Evolutionary conservation across 2,888 invertebrate species (phyloP), one percentile per base, ranked within the genome.

Genomic region (Temnothorax unifasciatus): DNA sequence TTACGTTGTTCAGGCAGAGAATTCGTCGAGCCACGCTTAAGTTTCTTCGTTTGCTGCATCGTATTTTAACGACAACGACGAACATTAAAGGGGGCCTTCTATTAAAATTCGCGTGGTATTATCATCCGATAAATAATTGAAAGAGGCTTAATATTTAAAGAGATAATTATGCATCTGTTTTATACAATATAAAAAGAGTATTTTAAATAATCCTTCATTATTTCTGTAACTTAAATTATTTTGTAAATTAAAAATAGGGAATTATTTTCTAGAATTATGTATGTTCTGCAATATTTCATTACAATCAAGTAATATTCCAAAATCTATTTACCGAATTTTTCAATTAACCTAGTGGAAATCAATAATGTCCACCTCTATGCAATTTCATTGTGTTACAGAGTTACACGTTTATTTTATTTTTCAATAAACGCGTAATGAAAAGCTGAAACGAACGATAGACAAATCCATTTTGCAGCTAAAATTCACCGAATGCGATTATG

Each of bases 261-360:
- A 25, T 76, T 63, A 34, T 47, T 61, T 47, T 75, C 21, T 29
- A 57, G 13, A 21, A 18, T 5, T 21, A 15, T 5, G 4, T 1
- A 21, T 44, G 21, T 57, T 38, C 11, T 15, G 21, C 21, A 15
- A 57, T 34, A 68, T 71, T 79, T 34, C 44, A 44, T 69, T 69
- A 69, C 34, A 79, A 71, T 71, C 73, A 47, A 57, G 34, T 69
- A 79, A 59, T 50, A 25, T 79, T 34, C 47, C 57, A 18, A 59
- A 59, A 25, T 79, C 75, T 61, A 81, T 81, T 79, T 81, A 74
- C 18, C 13, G 13, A 71, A 59, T 74, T 73, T 81, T 73, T 81
- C 29, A 74, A 81, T 81, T 81, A 61, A 81, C 25, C 47, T 74
- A 81, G 47, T 25, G 74, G 13, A 81, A 81, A 73, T 73, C 47